Percentiles rank a stretch among this genome's conserved stretches.
phyloP scores from a whole-genome alignment of 2,888 invertebrate genomes.

The Zaprionus obscuricornis region DNA sequence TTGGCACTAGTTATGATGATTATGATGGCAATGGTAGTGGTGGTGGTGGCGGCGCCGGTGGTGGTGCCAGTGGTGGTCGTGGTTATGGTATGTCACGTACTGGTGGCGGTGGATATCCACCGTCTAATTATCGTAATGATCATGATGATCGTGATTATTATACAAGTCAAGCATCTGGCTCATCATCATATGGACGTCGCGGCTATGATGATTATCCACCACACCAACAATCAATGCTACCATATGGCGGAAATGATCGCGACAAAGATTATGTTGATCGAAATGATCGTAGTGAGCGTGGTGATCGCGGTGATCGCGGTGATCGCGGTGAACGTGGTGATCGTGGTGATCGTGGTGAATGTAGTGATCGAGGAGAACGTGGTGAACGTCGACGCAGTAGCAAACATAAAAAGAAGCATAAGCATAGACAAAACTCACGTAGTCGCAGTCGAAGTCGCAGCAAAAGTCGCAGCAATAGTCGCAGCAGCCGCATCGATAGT shows the following conservation, averaged over 20 bases:
- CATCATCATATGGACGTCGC: constrained; percentile 61
- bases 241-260: constrained; percentile 48
- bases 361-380: constrained; percentile 19
- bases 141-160: constrained; percentile 79
- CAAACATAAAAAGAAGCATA: constrained; percentile 82
- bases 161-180: constrained; percentile 60
- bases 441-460: constrained; percentile 79
- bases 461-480: constrained; percentile 63
- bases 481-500: constrained; percentile 65
- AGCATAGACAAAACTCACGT: constrained; percentile 79
- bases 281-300: no score
- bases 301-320: constrained; percentile 14
- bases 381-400: constrained; percentile 67
- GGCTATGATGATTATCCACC: constrained; percentile 67
- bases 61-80: constrained; percentile 66
- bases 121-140: constrained; percentile 74
- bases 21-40: constrained; percentile 66
- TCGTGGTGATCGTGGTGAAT: constrained; percentile 50
- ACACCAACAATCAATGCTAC: constrained; percentile 41
- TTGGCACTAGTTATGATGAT: constrained; percentile 40
- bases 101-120: constrained; percentile 40
- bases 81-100: constrained; percentile 38
- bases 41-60: constrained; percentile 60
- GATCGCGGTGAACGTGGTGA: constrained; percentile 30
- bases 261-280: constrained; percentile 56